A percentile compares a stretch with the other conserved stretches of the same genome.
Conservation (phyloP, 2,113 vertebrate genomes). For the Pygoscelis adeliae region DNA sequence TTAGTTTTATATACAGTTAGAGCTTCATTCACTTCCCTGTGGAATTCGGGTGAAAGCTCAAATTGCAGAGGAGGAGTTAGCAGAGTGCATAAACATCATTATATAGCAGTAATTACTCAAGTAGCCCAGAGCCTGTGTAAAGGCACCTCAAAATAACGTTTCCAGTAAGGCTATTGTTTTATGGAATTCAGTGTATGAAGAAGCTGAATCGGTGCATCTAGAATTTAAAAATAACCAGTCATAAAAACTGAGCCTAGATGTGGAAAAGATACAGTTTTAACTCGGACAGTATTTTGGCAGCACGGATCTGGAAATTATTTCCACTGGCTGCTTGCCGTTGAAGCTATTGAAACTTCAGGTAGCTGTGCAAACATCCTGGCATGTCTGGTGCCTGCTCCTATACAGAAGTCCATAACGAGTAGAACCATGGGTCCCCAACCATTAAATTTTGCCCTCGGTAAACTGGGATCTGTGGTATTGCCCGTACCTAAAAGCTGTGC, state of each 20-base stretch:
- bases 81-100: neutral
- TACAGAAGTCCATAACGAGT: neutral
- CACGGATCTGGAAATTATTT: neutral
- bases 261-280: neutral
- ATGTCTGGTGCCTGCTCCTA: neutral
- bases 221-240: neutral
- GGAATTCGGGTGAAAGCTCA: constrained; percentile 12
- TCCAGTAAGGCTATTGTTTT: neutral
- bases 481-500: neutral
- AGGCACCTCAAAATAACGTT: neutral
- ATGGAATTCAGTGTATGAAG: neutral
- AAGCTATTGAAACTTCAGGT: constrained; percentile 13
- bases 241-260: neutral
- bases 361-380: neutral
- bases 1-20: neutral
- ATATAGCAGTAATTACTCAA: neutral
- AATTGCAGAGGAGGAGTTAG: neutral
- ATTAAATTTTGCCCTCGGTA: neutral
- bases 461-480: neutral
- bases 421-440: neutral
- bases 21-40: neutral
- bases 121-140: neutral
- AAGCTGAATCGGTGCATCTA: neutral
- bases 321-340: neutral
- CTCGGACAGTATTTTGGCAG: neutral